Percentiles rank a stretch among this genome's conserved stretches.
phyloP scores from a whole-genome alignment of 2,888 invertebrate genomes.

The Oscheius myriophilus region DNA sequence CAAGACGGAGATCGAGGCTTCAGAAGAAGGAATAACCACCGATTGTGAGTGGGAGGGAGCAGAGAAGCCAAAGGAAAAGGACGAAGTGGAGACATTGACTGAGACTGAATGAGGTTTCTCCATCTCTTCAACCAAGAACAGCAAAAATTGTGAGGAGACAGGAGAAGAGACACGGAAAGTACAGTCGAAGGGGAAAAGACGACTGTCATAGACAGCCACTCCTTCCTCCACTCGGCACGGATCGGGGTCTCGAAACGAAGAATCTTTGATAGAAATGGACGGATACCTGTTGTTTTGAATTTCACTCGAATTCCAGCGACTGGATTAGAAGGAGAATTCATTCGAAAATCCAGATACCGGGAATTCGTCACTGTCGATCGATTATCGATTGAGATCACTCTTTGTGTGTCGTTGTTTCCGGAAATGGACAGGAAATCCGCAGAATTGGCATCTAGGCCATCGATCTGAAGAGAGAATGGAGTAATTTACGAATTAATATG shows the following conservation, averaged over 20 bases:
- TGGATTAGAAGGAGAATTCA: background rate
- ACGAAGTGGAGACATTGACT: slow-evolving; percentile 12
- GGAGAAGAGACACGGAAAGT: slow-evolving; percentile 9
- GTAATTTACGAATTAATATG: too few species aligned
- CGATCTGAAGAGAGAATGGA: slow-evolving; percentile 2
- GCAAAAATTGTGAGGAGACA: slow-evolving; percentile 10
- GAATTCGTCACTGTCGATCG: background rate
- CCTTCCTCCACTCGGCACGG: slow-evolving; percentile 14
- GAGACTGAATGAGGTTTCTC: background rate
- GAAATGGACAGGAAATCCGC: background rate
- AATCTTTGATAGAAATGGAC: background rate
- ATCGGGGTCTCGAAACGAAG: background rate
- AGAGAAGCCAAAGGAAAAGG: slow-evolving; percentile 18
- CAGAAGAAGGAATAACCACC: slow-evolving; percentile 21
- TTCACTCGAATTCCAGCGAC: background rate
- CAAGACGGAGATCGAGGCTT: slow-evolving; percentile 1
- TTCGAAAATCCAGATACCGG: background rate
- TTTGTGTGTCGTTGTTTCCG: background rate
- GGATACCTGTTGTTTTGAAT: slow-evolving; percentile 10
- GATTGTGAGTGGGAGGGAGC: slow-evolving; percentile 13
- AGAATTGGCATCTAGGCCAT: background rate
- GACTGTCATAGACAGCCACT: slow-evolving; percentile 14
- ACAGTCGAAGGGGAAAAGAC: slow-evolving; percentile 22
- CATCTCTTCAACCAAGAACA: slow-evolving; percentile 15
- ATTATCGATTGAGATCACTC: background rate